phyloP scores from a whole-genome alignment of 2,113 vertebrate genomes.

The Scomber japonicus region DNA sequence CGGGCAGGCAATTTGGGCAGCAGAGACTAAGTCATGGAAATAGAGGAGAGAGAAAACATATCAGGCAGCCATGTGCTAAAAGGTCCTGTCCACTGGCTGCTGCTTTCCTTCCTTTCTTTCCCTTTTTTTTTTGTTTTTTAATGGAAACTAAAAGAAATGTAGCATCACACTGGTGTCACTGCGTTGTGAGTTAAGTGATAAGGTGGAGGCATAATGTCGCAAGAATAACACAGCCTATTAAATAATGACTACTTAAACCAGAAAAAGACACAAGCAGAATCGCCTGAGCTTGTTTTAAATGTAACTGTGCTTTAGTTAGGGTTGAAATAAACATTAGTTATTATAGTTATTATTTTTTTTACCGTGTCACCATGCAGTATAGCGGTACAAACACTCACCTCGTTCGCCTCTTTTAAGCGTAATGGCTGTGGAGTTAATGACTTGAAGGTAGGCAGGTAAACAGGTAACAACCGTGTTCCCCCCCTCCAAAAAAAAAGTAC shows the following conservation, averaged over 20 bases:
- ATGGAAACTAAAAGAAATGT: conserved; percentile 82
- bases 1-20: conserved; percentile 91
- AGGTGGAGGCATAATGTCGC: neutral
- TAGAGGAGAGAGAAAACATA: conserved; percentile 79
- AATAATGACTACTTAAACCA: conserved; percentile 22
- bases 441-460: conserved; percentile 20
- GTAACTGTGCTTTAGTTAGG: neutral
- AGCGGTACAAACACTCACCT: conserved; percentile 73
- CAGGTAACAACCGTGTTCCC: conserved; percentile 52
- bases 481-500: conserved; percentile 44
- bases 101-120: neutral
- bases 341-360: no score
- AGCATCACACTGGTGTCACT: conserved; percentile 23
- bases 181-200: neutral
- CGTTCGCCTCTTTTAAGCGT: conserved; percentile 64
- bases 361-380: neutral
- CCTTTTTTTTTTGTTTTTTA: conserved; percentile 68
- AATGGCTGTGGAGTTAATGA: conserved; percentile 69
- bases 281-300: neutral
- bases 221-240: conserved; percentile 36
- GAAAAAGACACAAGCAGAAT: neutral
- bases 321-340: neutral
- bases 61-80: conserved; percentile 87
- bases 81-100: conserved; percentile 78
- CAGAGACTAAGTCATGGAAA: conserved; percentile 90